Percentiles rank a stretch among this genome's conserved stretches.
phyloP scores from a whole-genome alignment of 2,888 invertebrate species.

The Cloeon dipterum region DNA sequence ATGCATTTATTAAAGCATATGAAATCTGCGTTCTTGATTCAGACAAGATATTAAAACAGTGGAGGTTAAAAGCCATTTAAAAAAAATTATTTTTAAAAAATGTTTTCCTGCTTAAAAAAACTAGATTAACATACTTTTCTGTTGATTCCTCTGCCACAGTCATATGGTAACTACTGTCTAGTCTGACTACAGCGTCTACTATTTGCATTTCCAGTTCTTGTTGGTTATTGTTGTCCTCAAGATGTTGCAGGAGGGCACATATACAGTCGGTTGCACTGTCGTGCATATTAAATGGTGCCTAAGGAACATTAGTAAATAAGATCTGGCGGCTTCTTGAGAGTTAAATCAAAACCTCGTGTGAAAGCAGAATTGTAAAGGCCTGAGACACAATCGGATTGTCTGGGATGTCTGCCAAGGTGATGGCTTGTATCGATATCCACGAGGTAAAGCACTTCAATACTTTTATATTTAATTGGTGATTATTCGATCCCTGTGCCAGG shows the following conservation, averaged over 20 bases:
- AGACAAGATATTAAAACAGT: neutral
- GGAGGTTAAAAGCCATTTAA: neutral
- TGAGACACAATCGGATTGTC: conserved; percentile 49
- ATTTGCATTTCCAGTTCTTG: conserved; percentile 53
- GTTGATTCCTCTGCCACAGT: conserved; percentile 85
- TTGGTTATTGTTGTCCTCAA: conserved; percentile 47
- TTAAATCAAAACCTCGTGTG: conserved; percentile 18
- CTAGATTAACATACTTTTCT: conserved; percentile 36
- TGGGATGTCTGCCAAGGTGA: conserved; percentile 48
- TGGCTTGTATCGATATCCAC: conserved; percentile 69
- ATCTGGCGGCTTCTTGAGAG: no score
- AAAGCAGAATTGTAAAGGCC: conserved; percentile 27
- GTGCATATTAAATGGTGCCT: conserved; percentile 38
- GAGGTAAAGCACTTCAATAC: conserved; percentile 72
- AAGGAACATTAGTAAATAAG: no score
- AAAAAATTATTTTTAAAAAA: neutral
- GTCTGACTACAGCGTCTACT: conserved; percentile 53
- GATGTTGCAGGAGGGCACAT: conserved; percentile 59
- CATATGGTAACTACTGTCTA: conserved; percentile 71
- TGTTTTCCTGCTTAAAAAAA: neutral
- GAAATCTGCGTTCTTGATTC: conserved; percentile 1
- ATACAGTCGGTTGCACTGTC: conserved; percentile 80
- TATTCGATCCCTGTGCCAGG: conserved; percentile 35
- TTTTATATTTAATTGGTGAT: conserved; percentile 42
- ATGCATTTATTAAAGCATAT: no score